phyloP scores from a whole-genome alignment of 1,140 invertebrate genomes.

The Phenacoccus solenopsis region DNA sequence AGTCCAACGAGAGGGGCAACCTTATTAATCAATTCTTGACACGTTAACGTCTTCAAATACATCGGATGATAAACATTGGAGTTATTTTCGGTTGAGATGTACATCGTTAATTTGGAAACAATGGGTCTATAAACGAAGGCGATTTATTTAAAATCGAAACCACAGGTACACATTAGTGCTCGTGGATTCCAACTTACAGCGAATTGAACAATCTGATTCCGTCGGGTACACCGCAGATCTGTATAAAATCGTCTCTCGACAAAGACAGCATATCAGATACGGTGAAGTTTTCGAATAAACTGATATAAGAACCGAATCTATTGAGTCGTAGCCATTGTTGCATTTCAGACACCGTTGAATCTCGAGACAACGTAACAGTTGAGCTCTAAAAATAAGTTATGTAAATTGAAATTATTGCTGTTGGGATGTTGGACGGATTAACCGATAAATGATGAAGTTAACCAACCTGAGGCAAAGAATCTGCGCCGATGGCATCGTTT shows the following conservation, averaged over 20 bases:
- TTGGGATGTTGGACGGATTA: too few species aligned
- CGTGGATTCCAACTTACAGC: constrained; percentile 42
- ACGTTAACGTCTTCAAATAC: constrained; percentile 54
- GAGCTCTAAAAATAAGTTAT: neutral
- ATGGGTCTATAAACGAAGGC: constrained; percentile 47
- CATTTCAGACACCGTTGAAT: constrained; percentile 55
- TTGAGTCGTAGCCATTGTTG: constrained; percentile 64
- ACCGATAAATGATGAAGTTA: too few species aligned
- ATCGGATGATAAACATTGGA: constrained; percentile 59
- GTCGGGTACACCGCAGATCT: constrained; percentile 85
- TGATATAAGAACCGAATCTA: constrained; percentile 58
- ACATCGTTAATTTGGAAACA: constrained; percentile 62
- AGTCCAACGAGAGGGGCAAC: constrained; percentile 46
- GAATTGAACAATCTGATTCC: constrained; percentile 82
- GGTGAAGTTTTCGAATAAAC: constrained; percentile 70
- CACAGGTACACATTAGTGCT: too few species aligned
- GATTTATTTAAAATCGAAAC: too few species aligned
- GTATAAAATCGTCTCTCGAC: constrained; percentile 77
- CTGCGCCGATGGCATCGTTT: neutral
- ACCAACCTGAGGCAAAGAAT: neutral
- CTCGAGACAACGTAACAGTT: constrained; percentile 36
- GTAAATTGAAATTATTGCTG: neutral
- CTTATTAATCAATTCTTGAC: constrained; percentile 51
- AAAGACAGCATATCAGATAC: constrained; percentile 76
- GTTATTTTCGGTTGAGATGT: constrained; percentile 54